Conservation (phyloP, 1,140 invertebrate species). For the silkworm (Bombyx mori) region ASM3026992v2 NC_085112.1:8169001-8169500, state of each 20-base stretch:
- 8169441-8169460: slow-evolving; percentile 27
- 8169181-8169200: slow-evolving; percentile 5
- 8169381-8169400: slow-evolving; percentile 31
- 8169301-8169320: slow-evolving; percentile 45
- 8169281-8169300: slow-evolving; percentile 37
- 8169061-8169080: background rate
- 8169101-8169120: background rate
- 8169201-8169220: background rate
- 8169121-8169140: background rate
- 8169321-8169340: slow-evolving; percentile 25
- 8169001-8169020: too few relatives aligned
- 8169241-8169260: slow-evolving; percentile 13
- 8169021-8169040: too few relatives aligned
- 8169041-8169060: background rate
- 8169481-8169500: slow-evolving; percentile 22
- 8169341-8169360: slow-evolving; percentile 21
- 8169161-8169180: background rate
- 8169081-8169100: background rate
- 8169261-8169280: slow-evolving; percentile 22
- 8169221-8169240: background rate
- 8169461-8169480: background rate
- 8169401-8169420: slow-evolving; percentile 26
- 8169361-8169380: slow-evolving; percentile 21
- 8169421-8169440: slow-evolving; percentile 24
- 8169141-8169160: background rate